phyloP scores from a whole-genome alignment of 2,888 invertebrate genomes.

The Chaetoderma sp. region DNA sequence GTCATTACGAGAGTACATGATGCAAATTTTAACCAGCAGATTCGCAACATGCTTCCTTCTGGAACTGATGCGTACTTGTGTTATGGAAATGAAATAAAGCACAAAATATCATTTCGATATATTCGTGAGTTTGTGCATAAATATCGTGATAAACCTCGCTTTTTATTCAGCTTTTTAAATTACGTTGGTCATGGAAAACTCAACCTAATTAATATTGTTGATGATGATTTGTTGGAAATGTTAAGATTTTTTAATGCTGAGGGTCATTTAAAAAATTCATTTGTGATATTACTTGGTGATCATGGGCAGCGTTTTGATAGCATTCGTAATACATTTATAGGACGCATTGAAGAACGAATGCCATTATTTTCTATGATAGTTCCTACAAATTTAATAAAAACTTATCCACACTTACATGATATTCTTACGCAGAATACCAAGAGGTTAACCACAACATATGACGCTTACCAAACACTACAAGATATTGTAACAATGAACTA shows the following conservation, averaged over 20 bases:
- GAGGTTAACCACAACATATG: constrained; percentile 87
- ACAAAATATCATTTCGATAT: constrained; percentile 69
- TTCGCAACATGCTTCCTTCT: no score
- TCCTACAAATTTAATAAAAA: constrained; percentile 77
- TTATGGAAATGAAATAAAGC: constrained; percentile 76
- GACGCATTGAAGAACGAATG: constrained; percentile 88
- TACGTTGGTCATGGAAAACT: constrained; percentile 89
- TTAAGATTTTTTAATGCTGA: constrained; percentile 74
- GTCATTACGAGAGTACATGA: no score
- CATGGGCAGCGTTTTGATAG: constrained; percentile 85
- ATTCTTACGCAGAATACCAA: constrained; percentile 76
- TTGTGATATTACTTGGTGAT: constrained; percentile 90
- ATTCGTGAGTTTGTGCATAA: constrained; percentile 73
- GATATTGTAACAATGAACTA: constrained; percentile 76
- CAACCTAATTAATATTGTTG: constrained; percentile 80
- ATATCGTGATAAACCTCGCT: constrained; percentile 80
- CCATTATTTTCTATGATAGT: constrained; percentile 86
- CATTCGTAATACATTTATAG: constrained; percentile 86
- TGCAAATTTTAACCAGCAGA: no score
- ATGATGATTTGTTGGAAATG: constrained; percentile 75
- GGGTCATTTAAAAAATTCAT: constrained; percentile 80
- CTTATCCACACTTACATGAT: constrained; percentile 74
- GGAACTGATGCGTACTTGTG: no score
- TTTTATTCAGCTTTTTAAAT: constrained; percentile 88
- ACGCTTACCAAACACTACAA: constrained; percentile 83